Base-by-base conservation (phyloP, 2,888 invertebrate species). In the Athalia cordata region DNA sequence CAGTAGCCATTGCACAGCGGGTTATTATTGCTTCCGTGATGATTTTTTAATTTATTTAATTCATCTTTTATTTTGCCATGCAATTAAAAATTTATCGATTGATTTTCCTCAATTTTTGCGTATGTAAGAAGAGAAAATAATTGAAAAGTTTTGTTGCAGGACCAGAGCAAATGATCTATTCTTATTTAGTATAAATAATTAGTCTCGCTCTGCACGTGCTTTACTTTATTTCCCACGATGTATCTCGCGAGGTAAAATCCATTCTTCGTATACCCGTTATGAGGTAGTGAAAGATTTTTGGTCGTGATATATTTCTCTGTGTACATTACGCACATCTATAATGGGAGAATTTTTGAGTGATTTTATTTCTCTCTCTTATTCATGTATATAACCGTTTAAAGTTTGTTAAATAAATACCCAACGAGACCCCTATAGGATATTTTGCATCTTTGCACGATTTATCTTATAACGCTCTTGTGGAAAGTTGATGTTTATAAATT, bases 401-500 rank as follows among this genome's bases (percentile, higher is more conserved):
- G 29, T 29, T 29, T 29, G 29, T 29, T 29, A 29, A 29, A 29
- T 29, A 29, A 55, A 55, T 55, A 55, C n/a, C 55, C 0, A 9
- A 15, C 6, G 5, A 49, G 15, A 67, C 1, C 52, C 15, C n/a
- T n/a, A n/a, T 11, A n/a, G 11, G 4, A 9, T 5, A 55, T 29
- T 55, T 68, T 68, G 43, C 68, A 55, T 68, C 50, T 15, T 6
- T n/a, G n/a, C 52, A 55, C 11, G 5, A 68, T 68, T 68, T 29
- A 9, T 68, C 55, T 55, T 6, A 68, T 7, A n/a, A 11, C 55
- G 55, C 6, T 55, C n/a, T 4, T 6, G 9, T 55, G 9, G 9
- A 11, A 55, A 4, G 11, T 55, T 11, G 29, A 29, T 29, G 29
- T 29, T 29, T 29, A 29, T 29, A 29, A 29, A 29, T 29, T 29